Base-by-base conservation (phyloP, 2,797 vertebrate genomes). In the Darevskia nairensis region DNA sequence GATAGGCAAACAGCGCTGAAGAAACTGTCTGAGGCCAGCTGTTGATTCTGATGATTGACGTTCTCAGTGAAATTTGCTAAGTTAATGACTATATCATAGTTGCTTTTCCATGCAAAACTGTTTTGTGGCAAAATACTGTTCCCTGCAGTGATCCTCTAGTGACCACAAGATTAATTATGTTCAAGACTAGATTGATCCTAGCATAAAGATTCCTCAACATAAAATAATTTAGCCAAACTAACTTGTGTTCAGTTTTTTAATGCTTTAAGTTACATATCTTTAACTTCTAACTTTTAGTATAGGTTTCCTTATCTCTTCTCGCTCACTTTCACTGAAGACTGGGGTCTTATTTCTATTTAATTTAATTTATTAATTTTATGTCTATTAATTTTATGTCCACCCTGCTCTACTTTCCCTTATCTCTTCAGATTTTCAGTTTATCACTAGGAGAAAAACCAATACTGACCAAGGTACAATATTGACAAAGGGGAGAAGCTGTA, bases 1-100 rank as follows among this genome's bases (percentile, higher is more conserved):
- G 23, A 44, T 21, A n/a, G 39, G 8, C 44, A 75, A 35, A 46
- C 32, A 79, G 39, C 32, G 23, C 76, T 84, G 59, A 29, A 44
- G 17, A 69, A 83, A 55, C 46, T 66, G n/a, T 39, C 46, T 17
- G n/a, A 82, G 77, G 29, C 86, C 86, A 88, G 74, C 75, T 88
- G 86, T 86, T 89, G 23, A 27, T 84, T 75, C 87, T 81, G 76
- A 46, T 84, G 90, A 84, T 6, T 86, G 84, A 59, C 2, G 3
- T 27, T 71, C 19, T 66, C n/a, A 80, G 59, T 72, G 32, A 80
- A 80, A 44, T 75, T 86, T 88, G 19, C 79, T 82, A 88, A 50
- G 4, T 39, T 76, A 55, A 82, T 79, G 21, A 32, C 25, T 78
- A 71, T 59, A 71, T 11, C 75, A 55, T 83, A 78, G 86, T 79